phyloP scores from a whole-genome alignment of 2,113 vertebrate species.

The Bujurquina vittata region DNA sequence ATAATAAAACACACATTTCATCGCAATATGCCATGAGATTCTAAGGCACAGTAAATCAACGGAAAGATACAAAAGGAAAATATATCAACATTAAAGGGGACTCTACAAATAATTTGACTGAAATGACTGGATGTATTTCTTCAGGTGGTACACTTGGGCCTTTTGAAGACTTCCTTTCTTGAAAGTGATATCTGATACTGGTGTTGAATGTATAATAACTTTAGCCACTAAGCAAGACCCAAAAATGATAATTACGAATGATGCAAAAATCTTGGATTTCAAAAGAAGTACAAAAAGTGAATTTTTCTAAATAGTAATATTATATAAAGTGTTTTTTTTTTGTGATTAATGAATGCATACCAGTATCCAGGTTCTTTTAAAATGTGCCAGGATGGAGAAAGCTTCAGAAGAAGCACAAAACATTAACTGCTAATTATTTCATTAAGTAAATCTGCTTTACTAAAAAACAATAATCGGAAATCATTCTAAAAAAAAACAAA shows the following conservation, averaged over 20 bases:
- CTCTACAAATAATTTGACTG: not conserved
- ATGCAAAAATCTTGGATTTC: not conserved
- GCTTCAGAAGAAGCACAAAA: not conserved
- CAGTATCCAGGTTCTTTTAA: not conserved
- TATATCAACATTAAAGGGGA: not conserved
- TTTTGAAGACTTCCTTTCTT: fast-evolving
- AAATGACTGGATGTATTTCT: not conserved
- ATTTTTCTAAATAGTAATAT: not conserved
- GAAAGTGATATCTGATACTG: not conserved
- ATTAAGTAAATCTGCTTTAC: not conserved
- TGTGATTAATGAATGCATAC: fast-evolving
- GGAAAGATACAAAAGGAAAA: not conserved
- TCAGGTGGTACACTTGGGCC: fast-evolving
- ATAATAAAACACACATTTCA: not conserved
- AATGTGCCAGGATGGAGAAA: fast-evolving
- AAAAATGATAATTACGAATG: not conserved
- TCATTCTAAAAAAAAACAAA: not conserved
- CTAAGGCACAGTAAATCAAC: not conserved
- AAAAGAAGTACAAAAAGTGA: not conserved
- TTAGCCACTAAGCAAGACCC: not conserved
- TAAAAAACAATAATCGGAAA: not conserved
- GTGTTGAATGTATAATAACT: fast-evolving
- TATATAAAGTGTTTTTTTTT: not conserved
- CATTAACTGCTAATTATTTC: not conserved
- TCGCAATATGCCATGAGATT: not conserved